These are phyloP conservation scores for Molossus alvarezi DNA, from an alignment of 2,797 vertebrate species.

Conservation along the genomic window DNA sequence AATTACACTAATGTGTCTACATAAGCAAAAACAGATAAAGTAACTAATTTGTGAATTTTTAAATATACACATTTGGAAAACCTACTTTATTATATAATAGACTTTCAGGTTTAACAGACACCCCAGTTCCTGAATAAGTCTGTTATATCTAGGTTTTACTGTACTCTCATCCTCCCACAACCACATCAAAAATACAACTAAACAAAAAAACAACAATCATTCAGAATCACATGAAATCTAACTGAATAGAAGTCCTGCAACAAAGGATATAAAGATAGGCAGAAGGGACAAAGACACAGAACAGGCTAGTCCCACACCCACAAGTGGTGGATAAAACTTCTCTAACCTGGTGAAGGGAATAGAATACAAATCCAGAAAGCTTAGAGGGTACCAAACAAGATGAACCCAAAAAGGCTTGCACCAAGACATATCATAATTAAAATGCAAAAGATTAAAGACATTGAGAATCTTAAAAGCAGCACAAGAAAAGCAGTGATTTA, in stretches of 20 bases:
- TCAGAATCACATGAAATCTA: neutral
- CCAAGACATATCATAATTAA: neutral
- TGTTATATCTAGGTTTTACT: no score
- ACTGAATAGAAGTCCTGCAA: neutral
- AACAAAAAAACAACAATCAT: neutral
- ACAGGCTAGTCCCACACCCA: neutral
- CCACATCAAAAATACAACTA: neutral
- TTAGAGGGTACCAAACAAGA: neutral
- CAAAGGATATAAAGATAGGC: neutral
- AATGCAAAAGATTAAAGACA: neutral
- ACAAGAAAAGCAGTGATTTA: neutral
- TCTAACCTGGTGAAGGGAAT: neutral
- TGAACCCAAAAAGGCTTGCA: neutral
- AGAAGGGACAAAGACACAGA: neutral
- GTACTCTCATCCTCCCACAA: neutral
- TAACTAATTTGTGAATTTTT: no score
- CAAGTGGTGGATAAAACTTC: neutral
- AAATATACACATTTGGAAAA: no score
- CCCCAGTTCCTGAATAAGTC: neutral
- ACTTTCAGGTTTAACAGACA: no score
- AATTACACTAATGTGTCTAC: no score
- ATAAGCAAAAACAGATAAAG: no score
- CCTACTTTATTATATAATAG: no score
- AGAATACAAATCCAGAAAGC: neutral
- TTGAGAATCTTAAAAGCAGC: neutral